Evolutionary conservation across 53 echinoderm and acorn worm species (phyloP).

Genomic region (Pentamera pediparva): DNA sequence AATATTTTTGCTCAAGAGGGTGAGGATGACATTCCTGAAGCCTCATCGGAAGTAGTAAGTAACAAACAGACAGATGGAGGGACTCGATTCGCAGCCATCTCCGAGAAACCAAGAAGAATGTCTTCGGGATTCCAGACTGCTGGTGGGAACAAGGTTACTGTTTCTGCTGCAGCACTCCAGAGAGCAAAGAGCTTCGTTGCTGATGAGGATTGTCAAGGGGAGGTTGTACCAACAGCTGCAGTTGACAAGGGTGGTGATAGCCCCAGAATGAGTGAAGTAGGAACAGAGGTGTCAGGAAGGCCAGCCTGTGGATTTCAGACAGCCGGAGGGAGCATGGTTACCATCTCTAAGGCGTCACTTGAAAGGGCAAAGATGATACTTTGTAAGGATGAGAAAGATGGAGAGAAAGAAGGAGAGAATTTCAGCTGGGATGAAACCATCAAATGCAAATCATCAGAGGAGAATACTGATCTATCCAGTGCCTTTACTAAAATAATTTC

Average conservation of each 20-base stretch:
- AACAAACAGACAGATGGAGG: not conserved
- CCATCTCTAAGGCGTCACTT: conserved; percentile 7
- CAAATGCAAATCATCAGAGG: conserved; percentile 30
- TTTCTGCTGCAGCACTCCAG: conserved; percentile 14
- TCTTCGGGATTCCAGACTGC: conserved; percentile 50
- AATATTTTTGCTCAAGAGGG: too few species aligned
- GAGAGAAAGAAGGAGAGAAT: not conserved
- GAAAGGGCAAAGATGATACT: conserved; percentile 32
- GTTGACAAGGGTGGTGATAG: not conserved
- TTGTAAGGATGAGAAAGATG: not conserved
- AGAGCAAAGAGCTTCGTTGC: conserved; percentile 25
- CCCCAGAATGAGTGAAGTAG: not conserved
- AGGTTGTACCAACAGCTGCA: not conserved
- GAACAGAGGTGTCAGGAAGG: not conserved
- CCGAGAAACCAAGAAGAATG: not conserved
- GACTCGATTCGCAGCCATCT: too few species aligned
- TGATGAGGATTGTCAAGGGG: not conserved
- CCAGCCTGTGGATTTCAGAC: conserved; percentile 44
- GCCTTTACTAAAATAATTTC: not conserved
- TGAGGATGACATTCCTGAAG: too few species aligned
- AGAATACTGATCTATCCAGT: not conserved
- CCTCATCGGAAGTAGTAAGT: too few species aligned
- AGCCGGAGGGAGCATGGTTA: conserved; percentile 31
- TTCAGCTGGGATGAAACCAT: not conserved
- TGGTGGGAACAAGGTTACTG: conserved; percentile 26